Base-by-base conservation (phyloP, 2,797 vertebrate species). In the Cryptoprocta ferox region DNA sequence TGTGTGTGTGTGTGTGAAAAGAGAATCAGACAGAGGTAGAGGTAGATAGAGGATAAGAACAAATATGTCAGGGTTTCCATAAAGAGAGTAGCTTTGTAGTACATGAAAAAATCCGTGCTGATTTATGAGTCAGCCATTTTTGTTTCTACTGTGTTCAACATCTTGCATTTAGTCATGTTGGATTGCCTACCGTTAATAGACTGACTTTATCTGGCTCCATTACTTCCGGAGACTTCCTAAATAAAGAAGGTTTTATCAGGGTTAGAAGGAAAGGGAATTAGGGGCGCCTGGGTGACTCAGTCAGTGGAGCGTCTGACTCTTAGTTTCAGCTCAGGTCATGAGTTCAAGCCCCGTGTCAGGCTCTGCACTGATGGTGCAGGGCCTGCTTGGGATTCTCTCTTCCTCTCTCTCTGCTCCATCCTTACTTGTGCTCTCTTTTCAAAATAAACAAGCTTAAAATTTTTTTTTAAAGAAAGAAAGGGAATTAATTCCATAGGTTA, bases 101-200 rank as follows among this genome's bases (percentile, higher is more conserved):
- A 78, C 59, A 82, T 35, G 53, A 96, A 65, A 96, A 97, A 96
- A 84, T 80, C 48, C 65, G 32, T 75, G 89, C 37, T 94, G 96
- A 97, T 96, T 97, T 98, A 93, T 61, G 26, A 84, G 78, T 88
- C 83, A 92, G 91, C 24, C 59, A 39, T 66, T 88, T 89, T 91
- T 21, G 84, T 56, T 89, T 76, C 70, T 84, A 90, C 45, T 42
- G 26, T 79, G 21, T 81, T 96, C 61, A 92, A 89, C 10, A 32
- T 2, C 2, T 45, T 95, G 81, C 71, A 45, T 76, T 71, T 95
- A 95, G 83, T 80, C 85, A 37, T 39, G 28, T 3, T 0, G 85
- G 42, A 97, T 78, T 5, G 59, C 37, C 56, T 59, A 18, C 85
- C 95, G 59, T 3, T 0, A 89, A 15, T 61, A 95, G 78, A 50